These are phyloP conservation scores for Charanyca ferruginea DNA, from an alignment of 2,888 invertebrate species.

Conservation along the genomic window DNA sequence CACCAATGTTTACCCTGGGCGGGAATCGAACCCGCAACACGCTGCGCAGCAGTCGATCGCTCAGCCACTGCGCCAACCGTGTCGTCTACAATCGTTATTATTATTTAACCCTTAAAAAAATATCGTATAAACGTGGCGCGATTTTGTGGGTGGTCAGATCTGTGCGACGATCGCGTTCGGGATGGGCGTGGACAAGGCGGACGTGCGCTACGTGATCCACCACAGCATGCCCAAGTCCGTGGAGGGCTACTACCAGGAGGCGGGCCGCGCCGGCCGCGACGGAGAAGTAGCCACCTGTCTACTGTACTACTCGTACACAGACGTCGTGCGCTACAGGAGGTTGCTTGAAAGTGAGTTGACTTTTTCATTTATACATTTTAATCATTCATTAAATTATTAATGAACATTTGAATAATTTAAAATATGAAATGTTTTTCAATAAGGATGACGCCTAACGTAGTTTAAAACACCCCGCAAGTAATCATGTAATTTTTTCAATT, in stretches of 20 bases:
- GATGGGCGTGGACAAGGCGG: constrained; percentile 99
- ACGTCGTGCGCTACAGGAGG: constrained; percentile 93
- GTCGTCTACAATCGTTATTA: too few relatives aligned
- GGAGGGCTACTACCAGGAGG: constrained; percentile 99
- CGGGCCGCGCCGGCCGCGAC: constrained; percentile 99
- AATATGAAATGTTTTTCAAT: too few relatives aligned
- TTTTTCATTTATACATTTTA: background rate
- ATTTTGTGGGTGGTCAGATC: constrained; percentile 85
- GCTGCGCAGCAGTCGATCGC: too few relatives aligned
- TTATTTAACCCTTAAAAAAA: too few relatives aligned
- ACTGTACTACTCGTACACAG: constrained; percentile 96
- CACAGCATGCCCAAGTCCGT: constrained; percentile 98
- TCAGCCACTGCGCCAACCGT: too few relatives aligned
- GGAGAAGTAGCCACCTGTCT: constrained; percentile 96
- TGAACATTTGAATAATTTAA: too few relatives aligned
- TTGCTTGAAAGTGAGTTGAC: constrained; percentile 84
- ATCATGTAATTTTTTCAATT: too few relatives aligned
- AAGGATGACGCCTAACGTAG: too few relatives aligned
- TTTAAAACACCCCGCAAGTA: too few relatives aligned
- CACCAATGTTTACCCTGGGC: too few relatives aligned
- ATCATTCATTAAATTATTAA: too few relatives aligned
- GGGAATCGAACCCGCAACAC: too few relatives aligned
- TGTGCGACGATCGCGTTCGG: constrained; percentile 99
- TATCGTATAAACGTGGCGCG: background rate
- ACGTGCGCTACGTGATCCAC: constrained; percentile 98